Evolutionary conservation across 2,113 vertebrate genomes (phyloP).

Genomic region (Stictonetta naevosa): DNA sequence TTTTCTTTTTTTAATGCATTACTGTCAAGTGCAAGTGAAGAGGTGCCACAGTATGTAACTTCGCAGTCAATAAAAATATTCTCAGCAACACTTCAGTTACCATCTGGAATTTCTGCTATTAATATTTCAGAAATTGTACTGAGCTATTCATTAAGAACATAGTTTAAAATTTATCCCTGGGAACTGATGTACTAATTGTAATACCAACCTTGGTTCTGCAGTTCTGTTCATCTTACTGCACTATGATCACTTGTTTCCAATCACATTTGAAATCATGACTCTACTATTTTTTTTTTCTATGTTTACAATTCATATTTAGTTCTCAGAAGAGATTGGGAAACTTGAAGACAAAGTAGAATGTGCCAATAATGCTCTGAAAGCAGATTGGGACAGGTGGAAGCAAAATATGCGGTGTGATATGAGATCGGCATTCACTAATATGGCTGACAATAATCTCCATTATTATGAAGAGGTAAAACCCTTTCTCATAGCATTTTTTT

Average conservation of each 20-base stretch:
- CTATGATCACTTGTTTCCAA: background rate
- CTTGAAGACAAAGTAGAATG: conserved; percentile 89
- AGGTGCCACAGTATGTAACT: background rate
- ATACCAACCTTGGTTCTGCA: background rate
- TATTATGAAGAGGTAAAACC: conserved; percentile 91
- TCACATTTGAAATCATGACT: background rate
- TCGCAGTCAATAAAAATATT: background rate
- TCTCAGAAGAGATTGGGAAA: conserved; percentile 88
- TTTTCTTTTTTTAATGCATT: background rate
- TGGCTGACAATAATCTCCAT: conserved; percentile 86
- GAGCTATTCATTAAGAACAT: conserved; percentile 23
- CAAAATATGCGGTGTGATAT: conserved; percentile 87
- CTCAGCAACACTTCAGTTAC: background rate
- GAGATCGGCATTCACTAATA: conserved; percentile 79
- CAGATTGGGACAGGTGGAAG: conserved; percentile 91
- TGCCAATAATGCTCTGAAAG: conserved; percentile 89
- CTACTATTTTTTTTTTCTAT: conserved; percentile 5
- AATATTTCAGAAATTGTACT: background rate
- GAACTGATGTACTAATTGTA: background rate
- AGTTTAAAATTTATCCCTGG: background rate
- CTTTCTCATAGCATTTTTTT: background rate
- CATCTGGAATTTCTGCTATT: background rate
- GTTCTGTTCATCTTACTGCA: background rate
- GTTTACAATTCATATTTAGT: conserved; percentile 70
- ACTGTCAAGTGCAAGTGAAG: background rate